Percentiles rank a stretch among this genome's conserved stretches.
Conservation (phyloP, 2,113 vertebrate species). For the Raja brachyura region DNA sequence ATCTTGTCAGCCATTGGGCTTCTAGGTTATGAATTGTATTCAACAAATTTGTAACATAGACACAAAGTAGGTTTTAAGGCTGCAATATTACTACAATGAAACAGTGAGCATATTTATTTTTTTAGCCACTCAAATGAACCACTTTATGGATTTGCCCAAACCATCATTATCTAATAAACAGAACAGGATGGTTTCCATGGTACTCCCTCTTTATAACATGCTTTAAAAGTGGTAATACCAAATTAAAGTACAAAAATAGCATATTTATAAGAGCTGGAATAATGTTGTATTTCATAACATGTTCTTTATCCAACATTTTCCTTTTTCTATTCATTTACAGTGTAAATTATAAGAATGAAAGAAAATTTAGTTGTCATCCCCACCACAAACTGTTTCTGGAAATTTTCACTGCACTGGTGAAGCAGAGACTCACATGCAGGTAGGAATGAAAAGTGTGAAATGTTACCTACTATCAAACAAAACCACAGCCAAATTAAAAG, state of each 20-base stretch:
- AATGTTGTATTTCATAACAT: neutral
- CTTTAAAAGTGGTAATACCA: neutral
- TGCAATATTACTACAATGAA: neutral
- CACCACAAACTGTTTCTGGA: slow-evolving; percentile 64
- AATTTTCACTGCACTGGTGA: slow-evolving; percentile 68
- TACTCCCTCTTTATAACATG: neutral
- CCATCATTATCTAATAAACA: neutral
- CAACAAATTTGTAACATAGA: neutral
- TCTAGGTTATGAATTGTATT: neutral
- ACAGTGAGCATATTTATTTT: neutral
- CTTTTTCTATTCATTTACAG: slow-evolving; percentile 47
- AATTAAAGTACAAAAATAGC: neutral
- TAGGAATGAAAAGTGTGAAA: slow-evolving; percentile 46
- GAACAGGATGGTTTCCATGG: neutral
- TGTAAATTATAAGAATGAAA: slow-evolving; percentile 71
- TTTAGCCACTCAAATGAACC: neutral
- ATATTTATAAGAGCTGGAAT: no score
- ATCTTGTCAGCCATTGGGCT: neutral
- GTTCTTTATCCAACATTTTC: neutral
- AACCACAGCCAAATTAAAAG: no score
- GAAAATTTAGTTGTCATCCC: slow-evolving; percentile 69
- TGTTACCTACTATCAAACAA: neutral
- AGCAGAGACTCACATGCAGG: slow-evolving; percentile 75
- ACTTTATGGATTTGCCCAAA: neutral
- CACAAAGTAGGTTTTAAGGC: neutral